phyloP scores from a whole-genome alignment of 2,888 invertebrate species.

The Clanis bilineata region DNA sequence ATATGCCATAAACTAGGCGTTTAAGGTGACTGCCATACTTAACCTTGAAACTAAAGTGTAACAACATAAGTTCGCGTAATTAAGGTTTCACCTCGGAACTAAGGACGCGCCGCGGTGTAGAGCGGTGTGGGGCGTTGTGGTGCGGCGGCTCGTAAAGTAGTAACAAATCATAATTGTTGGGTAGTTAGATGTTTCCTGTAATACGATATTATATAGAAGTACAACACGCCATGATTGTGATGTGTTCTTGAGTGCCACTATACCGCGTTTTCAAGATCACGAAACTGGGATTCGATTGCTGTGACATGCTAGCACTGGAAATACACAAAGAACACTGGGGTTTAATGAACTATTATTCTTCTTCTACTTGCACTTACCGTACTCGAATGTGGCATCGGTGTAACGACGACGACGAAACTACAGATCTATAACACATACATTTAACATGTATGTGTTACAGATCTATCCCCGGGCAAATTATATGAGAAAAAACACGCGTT shows the following conservation, averaged over 20 bases:
- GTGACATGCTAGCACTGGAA: no score
- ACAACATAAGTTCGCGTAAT: neutral
- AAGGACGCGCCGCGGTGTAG: neutral
- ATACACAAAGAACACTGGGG: no score
- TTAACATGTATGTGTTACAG: no score
- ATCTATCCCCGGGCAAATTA: no score
- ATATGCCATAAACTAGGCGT: neutral
- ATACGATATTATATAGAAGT: neutral
- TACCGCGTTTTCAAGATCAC: neutral
- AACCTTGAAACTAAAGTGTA: neutral
- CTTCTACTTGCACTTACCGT: no score
- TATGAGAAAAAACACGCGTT: no score
- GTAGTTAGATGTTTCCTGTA: neutral
- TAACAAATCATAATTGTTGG: conserved; percentile 4
- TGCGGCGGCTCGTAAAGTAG: neutral
- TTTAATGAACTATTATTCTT: no score
- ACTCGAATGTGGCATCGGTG: no score
- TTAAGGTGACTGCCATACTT: neutral
- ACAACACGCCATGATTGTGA: neutral
- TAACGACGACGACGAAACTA: no score
- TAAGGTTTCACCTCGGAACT: neutral
- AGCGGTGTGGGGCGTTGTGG: no score
- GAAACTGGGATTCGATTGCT: neutral
- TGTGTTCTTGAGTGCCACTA: neutral
- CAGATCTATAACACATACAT: no score